A percentile compares a stretch with the other conserved stretches of the same genome.
These are phyloP conservation scores for Philotrypesis tridentata DNA, from an alignment of 1,140 invertebrate genomes.

Conservation along the genomic window DNA sequence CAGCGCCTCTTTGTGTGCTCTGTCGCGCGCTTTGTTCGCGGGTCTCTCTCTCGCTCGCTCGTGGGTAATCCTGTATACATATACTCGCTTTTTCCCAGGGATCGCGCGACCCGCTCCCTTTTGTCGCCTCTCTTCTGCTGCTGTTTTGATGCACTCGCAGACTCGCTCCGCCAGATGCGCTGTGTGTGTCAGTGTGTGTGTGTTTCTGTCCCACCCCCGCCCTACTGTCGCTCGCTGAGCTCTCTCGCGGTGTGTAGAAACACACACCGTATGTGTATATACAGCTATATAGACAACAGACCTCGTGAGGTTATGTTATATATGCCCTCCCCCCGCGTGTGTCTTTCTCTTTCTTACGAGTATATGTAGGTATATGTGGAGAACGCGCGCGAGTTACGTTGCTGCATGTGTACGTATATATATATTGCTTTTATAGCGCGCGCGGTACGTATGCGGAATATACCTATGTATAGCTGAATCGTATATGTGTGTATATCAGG, in stretches of 20 bases:
- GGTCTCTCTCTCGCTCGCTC: not conserved
- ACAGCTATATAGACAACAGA: no score
- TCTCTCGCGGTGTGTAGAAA: not conserved
- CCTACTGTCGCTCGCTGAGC: not conserved
- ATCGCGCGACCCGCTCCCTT: not conserved
- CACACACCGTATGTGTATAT: no score
- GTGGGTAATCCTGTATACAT: no score
- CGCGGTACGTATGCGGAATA: no score
- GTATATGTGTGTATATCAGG: not conserved
- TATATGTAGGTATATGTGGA: not conserved
- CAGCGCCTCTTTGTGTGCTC: conserved; percentile 34
- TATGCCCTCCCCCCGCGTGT: not conserved
- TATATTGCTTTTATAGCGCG: no score
- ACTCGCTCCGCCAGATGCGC: no score
- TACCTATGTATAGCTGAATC: no score
- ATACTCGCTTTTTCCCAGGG: not conserved
- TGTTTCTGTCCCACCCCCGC: not conserved
- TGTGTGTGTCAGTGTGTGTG: no score
- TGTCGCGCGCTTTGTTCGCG: conserved; percentile 39
- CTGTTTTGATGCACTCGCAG: no score
- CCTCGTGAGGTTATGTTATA: conserved; percentile 9
- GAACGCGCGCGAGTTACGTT: not conserved
- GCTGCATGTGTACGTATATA: no score
- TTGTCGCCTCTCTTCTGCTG: not conserved
- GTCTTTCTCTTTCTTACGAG: not conserved